Evolutionary conservation across 1,140 invertebrate species (phyloP), one percentile per base, ranked within the genome.

Genomic region (Bombus balteatus): DNA sequence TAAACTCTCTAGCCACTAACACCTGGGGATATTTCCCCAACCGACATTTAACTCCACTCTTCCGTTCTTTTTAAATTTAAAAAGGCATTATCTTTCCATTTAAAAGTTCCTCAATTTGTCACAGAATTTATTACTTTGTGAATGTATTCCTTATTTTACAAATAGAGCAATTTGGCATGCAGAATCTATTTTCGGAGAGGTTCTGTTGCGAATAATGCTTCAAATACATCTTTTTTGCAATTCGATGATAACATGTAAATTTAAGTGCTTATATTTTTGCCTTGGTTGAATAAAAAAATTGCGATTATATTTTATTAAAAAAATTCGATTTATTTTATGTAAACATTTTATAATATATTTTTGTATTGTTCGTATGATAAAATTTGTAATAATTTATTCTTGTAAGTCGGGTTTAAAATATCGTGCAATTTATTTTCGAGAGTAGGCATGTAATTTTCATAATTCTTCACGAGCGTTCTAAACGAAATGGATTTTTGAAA

Each of bases 351-450:
- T 3, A 79, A 39, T 25, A 68, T 9, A 3, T 22, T 4, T 25
- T 47, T 47, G 32, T 92, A 90, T 59, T 92, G 79, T 66, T 91
- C 25, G 62, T 85, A 94, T 25, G 90, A 88, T 15, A 92, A 78
- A 74, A 87, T 34, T 83, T 92, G 91, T 10, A 93, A 84, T 70
- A 93, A 82, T 88, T 93, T 94, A n/a, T 91, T 92, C 34, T 89
- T 91, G 41, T 91, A 92, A 5, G 87, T 93, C 1, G 92, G 91
- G 83, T 93, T 92, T 47, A 92, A 80, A 83, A 93, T 84, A 47
- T 90, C 88, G 6, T 86, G 22, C n/a, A 94, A 68, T 57, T 88
- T 72, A 10, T 57, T 79, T 37, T 89, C 88, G 5, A 92, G 47
- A 15, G 25, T 32, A 8, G 93, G 89, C 10, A 93, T n/a, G 4